These are phyloP conservation scores for Heliconius erato DNA, from an alignment of 2,888 invertebrate genomes.

Conservation along the genomic window DNA sequence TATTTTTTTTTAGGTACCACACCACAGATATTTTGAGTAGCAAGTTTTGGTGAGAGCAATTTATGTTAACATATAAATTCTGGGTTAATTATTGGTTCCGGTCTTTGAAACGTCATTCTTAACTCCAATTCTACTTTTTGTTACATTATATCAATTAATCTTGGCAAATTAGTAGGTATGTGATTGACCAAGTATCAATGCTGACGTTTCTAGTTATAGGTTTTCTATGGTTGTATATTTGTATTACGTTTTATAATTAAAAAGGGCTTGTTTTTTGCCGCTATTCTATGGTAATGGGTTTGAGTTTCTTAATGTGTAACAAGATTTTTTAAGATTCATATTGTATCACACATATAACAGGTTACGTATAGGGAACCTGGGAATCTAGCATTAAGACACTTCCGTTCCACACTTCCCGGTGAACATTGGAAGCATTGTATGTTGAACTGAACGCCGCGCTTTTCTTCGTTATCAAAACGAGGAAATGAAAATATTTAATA, in stretches of 20 bases:
- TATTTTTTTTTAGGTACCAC: not conserved
- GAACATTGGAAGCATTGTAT: too few relatives aligned
- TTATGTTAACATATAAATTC: slow-evolving; percentile 10
- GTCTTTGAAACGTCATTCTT: slow-evolving; percentile 25
- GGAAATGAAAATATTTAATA: too few relatives aligned
- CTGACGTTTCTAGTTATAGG: not conserved
- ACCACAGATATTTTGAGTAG: not conserved
- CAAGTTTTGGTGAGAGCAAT: not conserved
- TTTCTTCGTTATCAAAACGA: too few relatives aligned
- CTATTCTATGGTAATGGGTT: not conserved
- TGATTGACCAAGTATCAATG: slow-evolving; percentile 3
- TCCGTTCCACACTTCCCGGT: too few relatives aligned
- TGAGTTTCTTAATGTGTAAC: not conserved
- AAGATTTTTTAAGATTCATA: too few relatives aligned
- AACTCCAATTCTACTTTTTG: slow-evolving; percentile 15
- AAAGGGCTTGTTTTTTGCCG: not conserved
- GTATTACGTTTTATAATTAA: not conserved
- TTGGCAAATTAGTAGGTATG: slow-evolving; percentile 20
- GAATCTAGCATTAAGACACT: too few relatives aligned
- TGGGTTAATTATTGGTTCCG: slow-evolving; percentile 22
- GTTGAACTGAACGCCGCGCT: too few relatives aligned
- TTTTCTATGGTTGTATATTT: not conserved
- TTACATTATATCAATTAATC: slow-evolving; percentile 26
- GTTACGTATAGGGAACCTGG: too few relatives aligned
- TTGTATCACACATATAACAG: too few relatives aligned